phyloP scores from a whole-genome alignment of 2,797 vertebrate genomes.

The Cyprinella venusta region DNA sequence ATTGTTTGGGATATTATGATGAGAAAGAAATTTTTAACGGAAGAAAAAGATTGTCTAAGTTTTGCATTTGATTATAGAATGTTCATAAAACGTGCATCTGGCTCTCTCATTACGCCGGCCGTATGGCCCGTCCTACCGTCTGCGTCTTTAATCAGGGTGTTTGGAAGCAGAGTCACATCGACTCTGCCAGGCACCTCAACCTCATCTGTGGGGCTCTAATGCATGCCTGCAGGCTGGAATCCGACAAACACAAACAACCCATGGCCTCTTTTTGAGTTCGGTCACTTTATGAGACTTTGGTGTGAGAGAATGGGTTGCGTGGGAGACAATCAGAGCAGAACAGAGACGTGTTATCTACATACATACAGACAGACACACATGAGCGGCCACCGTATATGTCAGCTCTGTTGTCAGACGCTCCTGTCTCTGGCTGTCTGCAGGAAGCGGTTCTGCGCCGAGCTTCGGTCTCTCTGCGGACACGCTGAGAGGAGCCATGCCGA shows the following conservation, averaged over 20 bases:
- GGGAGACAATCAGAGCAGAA: conserved; percentile 54
- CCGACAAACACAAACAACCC: conserved; percentile 16
- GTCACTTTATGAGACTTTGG: conserved; percentile 37
- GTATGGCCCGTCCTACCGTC: not conserved
- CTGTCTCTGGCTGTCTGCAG: conserved; percentile 48
- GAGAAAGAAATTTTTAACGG: conserved; percentile 79
- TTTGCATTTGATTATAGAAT: conserved; percentile 77
- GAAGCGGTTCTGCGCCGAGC: conserved; percentile 48
- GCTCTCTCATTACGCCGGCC: conserved; percentile 55
- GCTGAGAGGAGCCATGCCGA: conserved; percentile 53
- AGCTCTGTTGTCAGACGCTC: conserved; percentile 42
- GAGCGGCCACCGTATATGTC: conserved; percentile 34
- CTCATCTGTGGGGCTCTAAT: conserved; percentile 27
- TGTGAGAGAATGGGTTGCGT: conserved; percentile 20
- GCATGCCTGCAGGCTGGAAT: conserved; percentile 7
- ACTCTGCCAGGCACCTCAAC: conserved; percentile 10
- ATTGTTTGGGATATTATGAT: conserved; percentile 81
- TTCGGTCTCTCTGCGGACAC: conserved; percentile 52
- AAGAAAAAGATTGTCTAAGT: conserved; percentile 71
- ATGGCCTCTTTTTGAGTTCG: not conserved
- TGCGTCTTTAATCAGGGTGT: conserved; percentile 41
- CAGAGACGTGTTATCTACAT: conserved; percentile 30
- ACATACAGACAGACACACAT: conserved; percentile 55
- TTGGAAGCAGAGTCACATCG: conserved; percentile 38
- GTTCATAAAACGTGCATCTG: conserved; percentile 71